Conservation (phyloP, 2,888 invertebrate genomes). For the Aporophyla nigra region DNA sequence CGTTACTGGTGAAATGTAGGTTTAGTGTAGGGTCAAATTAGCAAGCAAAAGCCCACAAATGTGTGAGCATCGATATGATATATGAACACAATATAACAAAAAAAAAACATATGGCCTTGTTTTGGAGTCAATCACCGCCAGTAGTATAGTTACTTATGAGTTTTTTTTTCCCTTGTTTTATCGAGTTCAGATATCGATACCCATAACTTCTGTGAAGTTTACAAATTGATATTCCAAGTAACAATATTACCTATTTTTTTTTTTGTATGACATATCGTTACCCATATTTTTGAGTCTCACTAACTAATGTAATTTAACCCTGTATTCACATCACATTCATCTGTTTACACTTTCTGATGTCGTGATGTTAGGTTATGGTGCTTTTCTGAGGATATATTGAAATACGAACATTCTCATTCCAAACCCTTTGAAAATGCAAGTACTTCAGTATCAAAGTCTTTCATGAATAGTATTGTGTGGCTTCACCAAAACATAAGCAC, state of each 20-base stretch:
- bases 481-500: constrained; percentile 6
- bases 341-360: no score
- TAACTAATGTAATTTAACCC: not conserved
- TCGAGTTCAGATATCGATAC: not conserved
- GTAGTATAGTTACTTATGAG: no score
- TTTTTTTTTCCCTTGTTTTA: not conserved
- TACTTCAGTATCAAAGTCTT: not conserved
- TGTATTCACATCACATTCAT: no score
- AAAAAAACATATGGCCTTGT: no score
- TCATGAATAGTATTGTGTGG: not conserved
- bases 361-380: not conserved
- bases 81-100: no score
- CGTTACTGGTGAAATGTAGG: not conserved
- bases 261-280: not conserved
- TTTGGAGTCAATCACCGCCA: not conserved
- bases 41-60: not conserved
- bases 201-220: not conserved
- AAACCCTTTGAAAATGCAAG: constrained; percentile 1
- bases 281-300: not conserved
- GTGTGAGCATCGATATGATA: no score
- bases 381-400: not conserved
- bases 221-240: not conserved
- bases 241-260: not conserved
- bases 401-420: constrained; percentile 4
- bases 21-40: not conserved